These are phyloP conservation scores for Copidosoma aretas DNA, from an alignment of 2,888 invertebrate species.

Conservation along the genomic window DNA sequence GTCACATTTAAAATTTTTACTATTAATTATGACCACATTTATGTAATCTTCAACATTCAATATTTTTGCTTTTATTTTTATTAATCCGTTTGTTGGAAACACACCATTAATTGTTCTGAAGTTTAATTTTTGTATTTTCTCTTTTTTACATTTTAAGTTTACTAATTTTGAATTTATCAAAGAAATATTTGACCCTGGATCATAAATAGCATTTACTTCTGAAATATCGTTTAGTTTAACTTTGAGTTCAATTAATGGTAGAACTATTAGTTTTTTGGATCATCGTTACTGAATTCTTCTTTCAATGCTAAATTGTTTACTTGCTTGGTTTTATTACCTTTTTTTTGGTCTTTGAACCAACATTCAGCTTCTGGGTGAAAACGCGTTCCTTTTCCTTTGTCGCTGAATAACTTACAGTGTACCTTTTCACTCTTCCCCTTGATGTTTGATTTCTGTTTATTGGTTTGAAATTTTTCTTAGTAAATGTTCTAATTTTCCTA, in stretches of 20 bases:
- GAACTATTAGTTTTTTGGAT: constrained; percentile 4
- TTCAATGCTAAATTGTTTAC: constrained; percentile 42
- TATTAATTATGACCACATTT: constrained; percentile 44
- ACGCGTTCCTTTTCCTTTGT: constrained; percentile 32
- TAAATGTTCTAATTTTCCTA: constrained; percentile 45
- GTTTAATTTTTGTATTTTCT: too few species aligned
- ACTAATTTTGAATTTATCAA: constrained; percentile 43
- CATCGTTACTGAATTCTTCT: constrained; percentile 24
- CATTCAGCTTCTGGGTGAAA: constrained; percentile 43
- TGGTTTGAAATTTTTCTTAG: constrained; percentile 30
- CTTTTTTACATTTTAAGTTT: constrained; percentile 13
- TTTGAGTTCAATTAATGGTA: constrained; percentile 45
- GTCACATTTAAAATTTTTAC: constrained; percentile 5
- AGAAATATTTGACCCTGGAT: constrained; percentile 44
- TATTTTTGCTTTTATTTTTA: constrained; percentile 35
- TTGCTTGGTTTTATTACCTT: constrained; percentile 27
- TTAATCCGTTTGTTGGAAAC: too few species aligned
- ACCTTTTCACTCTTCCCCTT: constrained; percentile 13
- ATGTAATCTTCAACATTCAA: constrained; percentile 39
- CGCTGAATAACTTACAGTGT: constrained; percentile 39
- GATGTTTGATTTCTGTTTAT: constrained; percentile 47
- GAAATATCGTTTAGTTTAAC: constrained; percentile 37
- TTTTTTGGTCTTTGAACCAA: constrained; percentile 41
- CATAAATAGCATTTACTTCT: constrained; percentile 38
- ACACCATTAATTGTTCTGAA: too few species aligned